phyloP scores from a whole-genome alignment of 1,140 invertebrate genomes.

The Penaeus chinensis region DNA sequence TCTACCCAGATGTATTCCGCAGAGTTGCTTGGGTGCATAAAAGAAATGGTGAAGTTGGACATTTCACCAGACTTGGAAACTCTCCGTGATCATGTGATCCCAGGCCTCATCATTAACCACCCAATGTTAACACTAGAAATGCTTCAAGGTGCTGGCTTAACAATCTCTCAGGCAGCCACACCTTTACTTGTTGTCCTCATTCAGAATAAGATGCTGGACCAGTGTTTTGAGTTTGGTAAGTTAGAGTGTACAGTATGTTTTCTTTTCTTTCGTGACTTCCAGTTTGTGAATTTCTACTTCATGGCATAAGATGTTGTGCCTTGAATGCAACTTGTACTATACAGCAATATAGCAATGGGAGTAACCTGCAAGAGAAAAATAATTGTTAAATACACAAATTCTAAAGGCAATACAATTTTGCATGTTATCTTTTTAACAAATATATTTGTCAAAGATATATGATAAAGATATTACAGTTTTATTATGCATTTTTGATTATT shows the following conservation, averaged over 20 bases:
- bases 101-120: conserved; percentile 22
- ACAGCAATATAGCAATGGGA: too few species aligned
- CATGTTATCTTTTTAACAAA: background rate
- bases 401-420: background rate
- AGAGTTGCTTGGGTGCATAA: conserved; percentile 31
- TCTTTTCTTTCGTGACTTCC: background rate
- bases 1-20: background rate
- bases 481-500: background rate
- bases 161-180: background rate
- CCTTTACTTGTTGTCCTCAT: conserved; percentile 33
- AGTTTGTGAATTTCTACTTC: too few species aligned
- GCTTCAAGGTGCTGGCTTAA: conserved; percentile 12
- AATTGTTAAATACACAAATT: too few species aligned
- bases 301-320: too few species aligned
- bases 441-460: too few species aligned
- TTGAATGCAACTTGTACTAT: too few species aligned
- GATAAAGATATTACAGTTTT: background rate
- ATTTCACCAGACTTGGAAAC: conserved; percentile 17
- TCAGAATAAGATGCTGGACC: conserved; percentile 34
- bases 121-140: conserved; percentile 5
- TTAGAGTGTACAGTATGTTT: background rate
- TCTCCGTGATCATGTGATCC: conserved; percentile 29
- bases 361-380: too few species aligned
- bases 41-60: conserved; percentile 20
- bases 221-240: conserved; percentile 40